A percentile compares a stretch with the other conserved stretches of the same genome.
phyloP scores from a whole-genome alignment of 2,888 invertebrate species.

The Cremastinae sp. region DNA sequence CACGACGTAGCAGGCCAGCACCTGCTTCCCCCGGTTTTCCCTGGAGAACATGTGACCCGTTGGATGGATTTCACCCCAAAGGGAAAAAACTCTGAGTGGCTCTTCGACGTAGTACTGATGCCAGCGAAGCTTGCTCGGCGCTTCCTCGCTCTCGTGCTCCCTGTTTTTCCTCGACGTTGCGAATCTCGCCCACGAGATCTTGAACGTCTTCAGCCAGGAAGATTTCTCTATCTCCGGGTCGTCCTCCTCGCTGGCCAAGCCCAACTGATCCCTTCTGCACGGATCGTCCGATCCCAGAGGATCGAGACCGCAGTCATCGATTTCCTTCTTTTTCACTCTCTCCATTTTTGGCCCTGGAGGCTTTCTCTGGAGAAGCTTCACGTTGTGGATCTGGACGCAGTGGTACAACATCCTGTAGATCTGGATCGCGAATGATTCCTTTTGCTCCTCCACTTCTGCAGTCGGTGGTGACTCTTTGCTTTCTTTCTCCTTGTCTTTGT shows the following conservation, averaged over 20 bases:
- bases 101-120: conserved; percentile 87
- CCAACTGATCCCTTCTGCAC: conserved; percentile 16
- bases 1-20: conserved; percentile 83
- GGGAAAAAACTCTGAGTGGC: conserved; percentile 85
- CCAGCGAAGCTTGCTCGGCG: conserved; percentile 79
- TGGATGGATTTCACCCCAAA: conserved; percentile 86
- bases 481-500: not conserved
- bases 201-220: conserved; percentile 68
- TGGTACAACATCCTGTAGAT: conserved; percentile 71
- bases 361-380: conserved; percentile 66
- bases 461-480: not conserved
- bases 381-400: conserved; percentile 72
- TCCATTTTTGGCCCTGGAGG: conserved; percentile 52
- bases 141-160: conserved; percentile 17
- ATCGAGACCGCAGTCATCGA: conserved; percentile 67
- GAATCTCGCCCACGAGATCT: conserved; percentile 68
- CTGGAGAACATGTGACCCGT: conserved; percentile 82
- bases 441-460: not conserved
- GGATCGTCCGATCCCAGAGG: conserved; percentile 45
- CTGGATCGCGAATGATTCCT: conserved; percentile 64
- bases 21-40: conserved; percentile 84
- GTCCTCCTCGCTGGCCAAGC: conserved; percentile 38
- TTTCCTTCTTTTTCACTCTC: conserved; percentile 55
- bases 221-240: conserved; percentile 65
- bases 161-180: conserved; percentile 37